Evolutionary conservation across 2,797 vertebrate species (phyloP).

Genomic region (Alosa sapidissima): DNA sequence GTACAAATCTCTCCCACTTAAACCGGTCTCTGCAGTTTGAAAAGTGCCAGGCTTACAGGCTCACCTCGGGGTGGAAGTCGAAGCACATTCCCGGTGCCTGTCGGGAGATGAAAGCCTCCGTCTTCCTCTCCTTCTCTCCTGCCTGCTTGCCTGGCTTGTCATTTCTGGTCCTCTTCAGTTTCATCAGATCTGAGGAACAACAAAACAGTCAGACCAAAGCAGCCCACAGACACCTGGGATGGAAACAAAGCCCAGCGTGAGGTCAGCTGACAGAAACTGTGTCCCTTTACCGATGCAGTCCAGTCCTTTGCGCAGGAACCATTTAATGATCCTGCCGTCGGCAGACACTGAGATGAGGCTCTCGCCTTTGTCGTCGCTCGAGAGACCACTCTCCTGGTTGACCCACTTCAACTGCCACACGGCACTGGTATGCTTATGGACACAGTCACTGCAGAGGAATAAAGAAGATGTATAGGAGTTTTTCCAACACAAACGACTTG

Average conservation of each 20-base stretch:
- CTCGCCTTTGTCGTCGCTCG: conserved; percentile 76
- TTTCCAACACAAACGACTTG: not conserved
- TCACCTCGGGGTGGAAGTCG: conserved; percentile 85
- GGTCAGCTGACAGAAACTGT: not conserved
- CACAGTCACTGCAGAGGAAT: conserved; percentile 70
- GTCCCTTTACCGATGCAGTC: conserved; percentile 78
- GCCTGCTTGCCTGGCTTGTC: conserved; percentile 51
- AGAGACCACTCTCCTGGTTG: conserved; percentile 67
- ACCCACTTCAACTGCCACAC: conserved; percentile 89
- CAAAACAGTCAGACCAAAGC: conserved; percentile 4
- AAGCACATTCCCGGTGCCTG: conserved; percentile 85
- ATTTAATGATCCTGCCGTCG: conserved; percentile 83
- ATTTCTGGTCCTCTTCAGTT: conserved; percentile 68
- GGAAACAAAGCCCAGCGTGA: too few species aligned
- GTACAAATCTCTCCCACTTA: not conserved
- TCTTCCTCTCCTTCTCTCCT: conserved; percentile 63
- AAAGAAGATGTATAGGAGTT: not conserved
- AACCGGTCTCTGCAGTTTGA: not conserved
- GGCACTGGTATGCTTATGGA: conserved; percentile 77
- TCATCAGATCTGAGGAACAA: conserved; percentile 80
- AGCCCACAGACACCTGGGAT: not conserved
- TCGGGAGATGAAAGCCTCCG: conserved; percentile 69
- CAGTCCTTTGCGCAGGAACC: conserved; percentile 80
- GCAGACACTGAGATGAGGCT: conserved; percentile 82
- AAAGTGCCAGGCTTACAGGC: not conserved